phyloP scores from a whole-genome alignment of 2,888 invertebrate species.

The Tetramorium bicarinatum region DNA sequence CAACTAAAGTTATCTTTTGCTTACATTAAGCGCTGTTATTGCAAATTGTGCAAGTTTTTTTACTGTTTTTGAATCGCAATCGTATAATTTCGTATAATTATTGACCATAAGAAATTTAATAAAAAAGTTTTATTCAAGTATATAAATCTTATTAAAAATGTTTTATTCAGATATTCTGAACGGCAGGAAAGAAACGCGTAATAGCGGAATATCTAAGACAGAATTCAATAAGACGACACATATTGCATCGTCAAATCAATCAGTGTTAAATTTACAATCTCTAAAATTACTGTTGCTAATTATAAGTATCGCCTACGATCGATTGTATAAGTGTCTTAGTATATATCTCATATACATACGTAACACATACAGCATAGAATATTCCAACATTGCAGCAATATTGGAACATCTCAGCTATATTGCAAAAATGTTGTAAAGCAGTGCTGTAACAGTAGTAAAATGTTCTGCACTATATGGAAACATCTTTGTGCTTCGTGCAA shows the following conservation, averaged over 20 bases:
- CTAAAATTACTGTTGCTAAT: conserved; percentile 26
- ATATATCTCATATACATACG: not conserved
- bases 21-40: no score
- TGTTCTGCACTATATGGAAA: not conserved
- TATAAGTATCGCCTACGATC: not conserved
- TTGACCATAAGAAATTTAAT: not conserved
- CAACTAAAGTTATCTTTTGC: not conserved
- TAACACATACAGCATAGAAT: not conserved
- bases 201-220: not conserved
- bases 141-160: not conserved
- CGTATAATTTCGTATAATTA: not conserved
- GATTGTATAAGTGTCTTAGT: not conserved
- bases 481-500: not conserved
- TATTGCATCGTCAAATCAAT: not conserved
- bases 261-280: not conserved
- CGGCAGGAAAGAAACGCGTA: not conserved
- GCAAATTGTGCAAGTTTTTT: not conserved
- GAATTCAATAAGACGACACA: not conserved
- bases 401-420: no score
- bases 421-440: no score
- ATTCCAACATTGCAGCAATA: not conserved
- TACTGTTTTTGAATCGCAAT: not conserved
- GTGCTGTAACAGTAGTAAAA: not conserved
- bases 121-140: not conserved
- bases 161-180: not conserved